Percentiles rank a stretch among this genome's conserved stretches.
Conservation (phyloP, 2,797 vertebrate genomes). For the Falco peregrinus region DNA sequence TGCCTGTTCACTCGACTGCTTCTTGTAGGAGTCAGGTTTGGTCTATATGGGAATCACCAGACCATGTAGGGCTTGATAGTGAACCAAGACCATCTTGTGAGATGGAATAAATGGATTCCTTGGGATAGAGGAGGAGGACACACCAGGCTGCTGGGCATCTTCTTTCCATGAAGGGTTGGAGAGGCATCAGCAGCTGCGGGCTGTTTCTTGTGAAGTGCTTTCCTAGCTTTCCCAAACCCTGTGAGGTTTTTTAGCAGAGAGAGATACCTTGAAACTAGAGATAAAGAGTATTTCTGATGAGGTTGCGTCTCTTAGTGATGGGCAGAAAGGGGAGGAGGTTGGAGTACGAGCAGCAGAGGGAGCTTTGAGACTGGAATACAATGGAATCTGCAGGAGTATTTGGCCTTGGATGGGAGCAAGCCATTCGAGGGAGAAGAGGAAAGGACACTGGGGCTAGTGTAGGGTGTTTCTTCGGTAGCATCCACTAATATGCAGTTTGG, state of each 20-base stretch:
- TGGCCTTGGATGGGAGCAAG: background rate
- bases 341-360: slow-evolving; percentile 52
- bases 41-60: background rate
- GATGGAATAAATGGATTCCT: background rate
- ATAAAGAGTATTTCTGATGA: background rate
- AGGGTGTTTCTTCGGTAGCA: background rate
- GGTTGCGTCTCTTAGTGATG: accelerated
- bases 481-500: background rate
- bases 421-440: background rate
- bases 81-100: background rate
- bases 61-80: background rate
- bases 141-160: background rate
- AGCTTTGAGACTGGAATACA: slow-evolving; percentile 29
- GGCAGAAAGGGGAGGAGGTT: background rate
- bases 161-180: background rate
- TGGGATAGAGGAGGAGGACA: background rate
- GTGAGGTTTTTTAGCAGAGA: background rate
- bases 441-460: background rate
- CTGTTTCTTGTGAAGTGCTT: background rate
- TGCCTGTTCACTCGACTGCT: background rate
- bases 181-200: background rate
- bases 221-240: background rate
- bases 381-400: background rate
- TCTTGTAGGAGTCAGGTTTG: background rate
- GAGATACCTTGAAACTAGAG: background rate